Evolutionary conservation across 2,797 vertebrate species (phyloP).

Genomic region (Melanotaenia maccullochi): DNA sequence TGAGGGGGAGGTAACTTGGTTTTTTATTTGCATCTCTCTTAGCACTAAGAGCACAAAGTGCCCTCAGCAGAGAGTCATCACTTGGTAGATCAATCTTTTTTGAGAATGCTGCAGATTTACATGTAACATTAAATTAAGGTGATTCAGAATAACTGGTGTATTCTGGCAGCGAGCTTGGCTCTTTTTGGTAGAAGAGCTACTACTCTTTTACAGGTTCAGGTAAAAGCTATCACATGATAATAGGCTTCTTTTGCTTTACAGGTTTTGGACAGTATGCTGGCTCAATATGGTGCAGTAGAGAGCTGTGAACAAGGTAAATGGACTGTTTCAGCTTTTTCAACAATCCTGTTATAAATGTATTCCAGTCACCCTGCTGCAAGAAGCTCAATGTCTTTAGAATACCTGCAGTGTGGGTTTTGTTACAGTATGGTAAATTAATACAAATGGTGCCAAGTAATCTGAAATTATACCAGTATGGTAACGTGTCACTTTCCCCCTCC

Average conservation of each 20-base stretch:
- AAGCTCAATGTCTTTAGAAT: background rate
- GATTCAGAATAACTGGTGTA: constrained; percentile 41
- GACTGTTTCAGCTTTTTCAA: background rate
- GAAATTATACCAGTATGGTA: background rate
- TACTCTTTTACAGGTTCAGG: constrained; percentile 41
- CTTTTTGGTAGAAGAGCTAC: constrained; percentile 46
- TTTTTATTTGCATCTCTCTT: background rate
- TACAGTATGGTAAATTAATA: background rate
- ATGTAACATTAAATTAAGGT: constrained; percentile 37
- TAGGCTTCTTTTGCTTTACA: constrained; percentile 56
- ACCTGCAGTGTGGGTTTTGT: background rate
- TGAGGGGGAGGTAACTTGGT: background rate
- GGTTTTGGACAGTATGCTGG: constrained; percentile 97
- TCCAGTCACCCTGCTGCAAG: background rate
- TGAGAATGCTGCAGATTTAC: constrained; percentile 41
- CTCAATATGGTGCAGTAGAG: constrained; percentile 96
- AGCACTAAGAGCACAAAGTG: background rate
- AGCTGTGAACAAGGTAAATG: constrained; percentile 97
- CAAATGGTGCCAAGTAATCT: background rate
- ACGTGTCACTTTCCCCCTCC: constrained; percentile 24
- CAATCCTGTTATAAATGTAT: background rate
- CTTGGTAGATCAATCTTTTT: constrained; percentile 38
- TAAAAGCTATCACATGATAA: constrained; percentile 33
- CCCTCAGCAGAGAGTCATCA: constrained; percentile 13
- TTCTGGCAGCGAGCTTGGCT: constrained; percentile 36